Evolutionary conservation across 2,888 invertebrate genomes (phyloP).

Genomic region (Ypsolopha sequella): DNA sequence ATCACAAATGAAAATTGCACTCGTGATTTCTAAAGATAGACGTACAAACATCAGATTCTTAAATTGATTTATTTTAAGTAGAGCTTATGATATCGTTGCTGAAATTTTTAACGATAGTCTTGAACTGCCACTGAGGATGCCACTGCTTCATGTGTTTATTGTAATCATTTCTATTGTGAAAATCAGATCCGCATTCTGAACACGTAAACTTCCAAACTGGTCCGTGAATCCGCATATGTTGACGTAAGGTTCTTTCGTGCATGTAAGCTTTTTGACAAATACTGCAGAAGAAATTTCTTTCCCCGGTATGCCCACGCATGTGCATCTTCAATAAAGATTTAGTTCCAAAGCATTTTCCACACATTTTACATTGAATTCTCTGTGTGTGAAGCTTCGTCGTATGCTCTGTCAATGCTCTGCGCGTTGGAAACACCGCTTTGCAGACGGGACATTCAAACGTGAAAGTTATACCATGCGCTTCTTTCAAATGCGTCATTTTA

Average conservation of each 20-base stretch:
- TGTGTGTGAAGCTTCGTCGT: slow-evolving; percentile 53
- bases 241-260: slow-evolving; percentile 49
- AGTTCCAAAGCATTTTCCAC: slow-evolving; percentile 55
- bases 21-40: too few relatives aligned
- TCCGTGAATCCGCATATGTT: slow-evolving; percentile 55
- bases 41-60: too few relatives aligned
- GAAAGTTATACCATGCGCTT: slow-evolving; percentile 48
- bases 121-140: slow-evolving; percentile 53
- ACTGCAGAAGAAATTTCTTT: slow-evolving; percentile 46
- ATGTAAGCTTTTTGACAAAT: slow-evolving; percentile 56
- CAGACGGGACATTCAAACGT: slow-evolving; percentile 50
- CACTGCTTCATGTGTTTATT: slow-evolving; percentile 54
- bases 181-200: slow-evolving; percentile 45
- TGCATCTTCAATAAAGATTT: slow-evolving; percentile 51
- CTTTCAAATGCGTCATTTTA: slow-evolving; percentile 56
- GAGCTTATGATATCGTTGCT: slow-evolving; percentile 14
- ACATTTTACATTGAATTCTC: slow-evolving; percentile 50
- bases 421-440: slow-evolving; percentile 39
- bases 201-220: slow-evolving; percentile 45
- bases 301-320: slow-evolving; percentile 47
- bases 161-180: slow-evolving; percentile 46
- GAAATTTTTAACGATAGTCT: slow-evolving; percentile 39
- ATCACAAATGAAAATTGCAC: too few relatives aligned
- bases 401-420: slow-evolving; percentile 52
- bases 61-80: too few relatives aligned